phyloP scores from a whole-genome alignment of 1,140 invertebrate genomes.

The Cotesia vestalis region DNA sequence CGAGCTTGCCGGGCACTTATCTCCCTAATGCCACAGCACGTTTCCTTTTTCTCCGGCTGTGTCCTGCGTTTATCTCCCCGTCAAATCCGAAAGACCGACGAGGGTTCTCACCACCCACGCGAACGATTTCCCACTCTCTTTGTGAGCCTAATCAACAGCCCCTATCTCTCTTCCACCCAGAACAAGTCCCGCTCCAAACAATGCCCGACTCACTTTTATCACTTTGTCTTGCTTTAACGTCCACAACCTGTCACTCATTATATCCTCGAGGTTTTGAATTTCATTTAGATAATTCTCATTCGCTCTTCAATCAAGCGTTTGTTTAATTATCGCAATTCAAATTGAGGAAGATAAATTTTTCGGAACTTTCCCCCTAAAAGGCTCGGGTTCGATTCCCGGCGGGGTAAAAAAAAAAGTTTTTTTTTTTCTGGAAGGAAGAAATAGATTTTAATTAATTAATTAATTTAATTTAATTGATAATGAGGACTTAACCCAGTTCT shows the following conservation, averaged over 20 bases:
- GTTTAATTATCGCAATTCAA: no score
- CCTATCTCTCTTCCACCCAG: background rate
- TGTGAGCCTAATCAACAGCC: slow-evolving; percentile 33
- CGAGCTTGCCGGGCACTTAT: slow-evolving; percentile 28
- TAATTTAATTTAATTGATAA: no score
- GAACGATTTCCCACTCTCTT: slow-evolving; percentile 14
- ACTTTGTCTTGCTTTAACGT: slow-evolving; percentile 6
- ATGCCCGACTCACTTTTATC: background rate
- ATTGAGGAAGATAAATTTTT: no score
- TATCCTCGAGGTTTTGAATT: slow-evolving; percentile 8
- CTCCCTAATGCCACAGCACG: slow-evolving; percentile 35
- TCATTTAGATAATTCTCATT: background rate
- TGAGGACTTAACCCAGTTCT: background rate
- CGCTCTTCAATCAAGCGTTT: background rate
- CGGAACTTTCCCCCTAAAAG: no score
- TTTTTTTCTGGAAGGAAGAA: no score
- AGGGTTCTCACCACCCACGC: slow-evolving; percentile 30
- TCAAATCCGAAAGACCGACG: slow-evolving; percentile 24
- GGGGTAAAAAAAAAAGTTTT: no score
- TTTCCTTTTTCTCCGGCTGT: slow-evolving; percentile 35
- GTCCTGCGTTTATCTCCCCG: slow-evolving; percentile 30
- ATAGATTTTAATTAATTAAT: no score
- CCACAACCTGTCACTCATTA: slow-evolving; percentile 34
- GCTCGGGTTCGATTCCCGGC: no score
- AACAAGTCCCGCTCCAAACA: background rate